Conservation (phyloP, 2,888 invertebrate species). For the Sphaeridia pumilis region DNA sequence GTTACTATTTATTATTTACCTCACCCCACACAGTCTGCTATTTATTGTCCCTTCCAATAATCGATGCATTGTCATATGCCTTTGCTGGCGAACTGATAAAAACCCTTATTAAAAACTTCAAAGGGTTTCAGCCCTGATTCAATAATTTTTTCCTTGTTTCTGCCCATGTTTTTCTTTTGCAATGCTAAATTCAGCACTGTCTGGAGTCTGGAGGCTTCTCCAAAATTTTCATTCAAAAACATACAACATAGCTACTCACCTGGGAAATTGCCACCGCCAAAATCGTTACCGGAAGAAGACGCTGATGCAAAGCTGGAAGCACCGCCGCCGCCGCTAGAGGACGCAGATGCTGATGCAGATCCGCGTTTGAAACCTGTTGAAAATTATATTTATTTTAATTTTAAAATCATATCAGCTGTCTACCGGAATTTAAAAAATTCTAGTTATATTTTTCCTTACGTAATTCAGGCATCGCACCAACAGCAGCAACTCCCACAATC, state of each 20-base stretch:
- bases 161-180: too few species aligned
- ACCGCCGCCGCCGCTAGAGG: not conserved
- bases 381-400: not conserved
- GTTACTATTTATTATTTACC: too few species aligned
- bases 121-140: too few species aligned
- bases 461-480: not conserved
- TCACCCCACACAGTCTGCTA: too few species aligned
- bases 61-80: too few species aligned
- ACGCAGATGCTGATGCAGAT: slow-evolving; percentile 5
- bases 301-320: not conserved
- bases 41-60: too few species aligned
- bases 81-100: too few species aligned
- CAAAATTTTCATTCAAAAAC: not conserved
- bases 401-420: not conserved
- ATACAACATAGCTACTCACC: not conserved
- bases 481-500: not conserved
- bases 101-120: not conserved
- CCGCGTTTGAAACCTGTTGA: slow-evolving; percentile 6
- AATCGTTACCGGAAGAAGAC: not conserved
- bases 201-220: too few species aligned
- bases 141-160: too few species aligned
- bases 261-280: not conserved
- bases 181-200: not conserved
- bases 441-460: not conserved
- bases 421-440: not conserved